Percentiles rank a stretch among this genome's conserved stretches.
phyloP scores from a whole-genome alignment of 2,113 vertebrate genomes.

The Chelonoidis abingdonii region DNA sequence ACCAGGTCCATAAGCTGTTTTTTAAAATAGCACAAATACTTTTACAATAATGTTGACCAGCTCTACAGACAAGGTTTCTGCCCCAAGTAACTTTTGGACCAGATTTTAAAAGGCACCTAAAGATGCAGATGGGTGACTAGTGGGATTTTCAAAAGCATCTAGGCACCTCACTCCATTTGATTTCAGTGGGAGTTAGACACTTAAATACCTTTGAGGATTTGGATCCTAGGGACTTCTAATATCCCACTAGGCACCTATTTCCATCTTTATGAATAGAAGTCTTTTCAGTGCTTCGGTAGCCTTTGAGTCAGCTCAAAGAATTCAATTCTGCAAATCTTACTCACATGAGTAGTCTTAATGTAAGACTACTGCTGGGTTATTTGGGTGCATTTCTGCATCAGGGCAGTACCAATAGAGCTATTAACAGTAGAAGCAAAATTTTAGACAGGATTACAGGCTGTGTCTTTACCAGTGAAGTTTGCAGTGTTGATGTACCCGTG shows the following conservation, averaged over 20 bases:
- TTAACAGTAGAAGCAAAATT: neutral
- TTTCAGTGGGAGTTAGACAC: slow-evolving; percentile 35
- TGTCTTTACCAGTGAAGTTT: too few species aligned
- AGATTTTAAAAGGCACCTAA: neutral
- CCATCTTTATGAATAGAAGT: neutral
- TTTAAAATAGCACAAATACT: neutral
- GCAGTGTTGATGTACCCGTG: too few species aligned
- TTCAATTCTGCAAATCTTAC: neutral
- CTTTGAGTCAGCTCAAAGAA: neutral
- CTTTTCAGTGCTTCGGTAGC: neutral
- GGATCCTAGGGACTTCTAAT: neutral
- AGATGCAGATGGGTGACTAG: neutral
- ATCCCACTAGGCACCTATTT: neutral
- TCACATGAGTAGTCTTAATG: neutral
- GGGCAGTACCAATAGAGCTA: neutral
- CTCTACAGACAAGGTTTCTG: neutral
- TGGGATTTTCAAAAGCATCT: neutral
- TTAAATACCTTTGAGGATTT: neutral
- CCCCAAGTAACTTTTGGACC: neutral
- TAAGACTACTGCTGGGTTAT: neutral
- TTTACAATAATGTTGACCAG: neutral
- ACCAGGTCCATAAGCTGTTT: neutral
- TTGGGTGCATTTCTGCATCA: neutral
- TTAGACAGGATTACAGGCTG: too few species aligned
- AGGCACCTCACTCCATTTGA: neutral